Base-by-base conservation (phyloP, 2,888 invertebrate species). In the Agapetus fuscipes region DNA sequence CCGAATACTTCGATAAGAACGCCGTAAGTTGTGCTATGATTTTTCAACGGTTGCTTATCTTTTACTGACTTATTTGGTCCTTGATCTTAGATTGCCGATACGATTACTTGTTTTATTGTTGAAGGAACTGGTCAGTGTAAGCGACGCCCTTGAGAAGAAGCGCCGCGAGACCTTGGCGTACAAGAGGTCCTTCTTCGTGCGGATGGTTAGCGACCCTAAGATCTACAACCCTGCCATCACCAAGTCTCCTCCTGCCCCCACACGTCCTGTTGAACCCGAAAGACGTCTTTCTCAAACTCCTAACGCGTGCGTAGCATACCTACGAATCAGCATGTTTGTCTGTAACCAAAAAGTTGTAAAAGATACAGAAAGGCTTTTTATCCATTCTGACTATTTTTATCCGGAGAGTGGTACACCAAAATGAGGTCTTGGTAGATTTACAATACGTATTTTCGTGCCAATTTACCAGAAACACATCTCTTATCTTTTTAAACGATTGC, bases 121-220 rank as follows among this genome's bases (percentile, higher is more conserved):
- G 30, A 20, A 73, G 71, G 76, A 76, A 52, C 61, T 66, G 20
- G 66, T 78, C 62, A 87, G 87, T 52, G 68, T 88, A 27, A 80
- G 80, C 50, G 83, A 82, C 48, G 80, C 83, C 41, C 66, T 81
- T 30, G 78, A 83, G 51, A 74, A 80, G 41, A 84, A 83, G 57
- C 75, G 79, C 57, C 80, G 80, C 52, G 83, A 86, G 40, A 83
- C 84, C 3, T 64, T 95, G 55, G 87, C 88, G 6, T 85, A 91
- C 62, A 91, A 93, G 64, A 78, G 95, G 36, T 91, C 93, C 10
- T 94, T 94, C 74, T 93, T 95, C 65, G 95, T 95, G 40, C 85
- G 95, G 34, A 95, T 95, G 95, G 94, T 93, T 48, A 89, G 89
- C 60, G 95, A 95, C 71, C 94, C 95, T 2, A 95, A 94, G 64